Conservation (phyloP, 2,113 vertebrate genomes). For the Aleadryas rufinucha region DNA sequence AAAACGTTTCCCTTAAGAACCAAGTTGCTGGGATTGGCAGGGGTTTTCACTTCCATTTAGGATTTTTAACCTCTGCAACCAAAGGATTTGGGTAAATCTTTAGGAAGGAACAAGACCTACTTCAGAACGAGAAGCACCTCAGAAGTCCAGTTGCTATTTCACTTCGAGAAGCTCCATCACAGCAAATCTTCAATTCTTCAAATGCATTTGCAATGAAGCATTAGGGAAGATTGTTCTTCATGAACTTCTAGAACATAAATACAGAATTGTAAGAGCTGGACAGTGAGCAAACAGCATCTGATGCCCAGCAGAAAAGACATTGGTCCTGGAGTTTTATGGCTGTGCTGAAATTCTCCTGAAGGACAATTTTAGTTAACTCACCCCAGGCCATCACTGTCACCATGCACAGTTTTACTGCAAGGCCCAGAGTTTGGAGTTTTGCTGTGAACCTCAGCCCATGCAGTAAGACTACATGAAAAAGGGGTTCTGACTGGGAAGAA, state of each 20-base stretch:
- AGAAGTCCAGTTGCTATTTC: not conserved
- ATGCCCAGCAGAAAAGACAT: not conserved
- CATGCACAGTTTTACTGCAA: not conserved
- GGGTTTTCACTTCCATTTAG: not conserved
- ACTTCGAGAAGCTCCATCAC: not conserved
- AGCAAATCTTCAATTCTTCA: not conserved
- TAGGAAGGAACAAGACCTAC: too few species aligned
- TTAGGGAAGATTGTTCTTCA: not conserved
- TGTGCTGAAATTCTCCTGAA: not conserved
- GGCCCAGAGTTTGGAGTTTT: not conserved
- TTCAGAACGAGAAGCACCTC: not conserved
- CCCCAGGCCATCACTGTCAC: not conserved
- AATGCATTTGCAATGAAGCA: fast-evolving
- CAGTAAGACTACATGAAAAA: not conserved
- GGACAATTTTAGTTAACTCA: not conserved
- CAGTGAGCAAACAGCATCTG: not conserved
- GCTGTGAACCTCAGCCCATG: not conserved
- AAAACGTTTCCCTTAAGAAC: not conserved
- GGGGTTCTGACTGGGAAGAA: not conserved
- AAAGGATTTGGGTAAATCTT: not conserved
- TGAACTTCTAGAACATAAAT: not conserved
- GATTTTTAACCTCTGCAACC: not conserved
- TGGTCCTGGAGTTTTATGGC: not conserved
- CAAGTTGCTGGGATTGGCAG: not conserved
- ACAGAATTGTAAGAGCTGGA: not conserved